Conservation (phyloP, 1,140 invertebrate genomes). For the Sarcophaga peregrina region DNA sequence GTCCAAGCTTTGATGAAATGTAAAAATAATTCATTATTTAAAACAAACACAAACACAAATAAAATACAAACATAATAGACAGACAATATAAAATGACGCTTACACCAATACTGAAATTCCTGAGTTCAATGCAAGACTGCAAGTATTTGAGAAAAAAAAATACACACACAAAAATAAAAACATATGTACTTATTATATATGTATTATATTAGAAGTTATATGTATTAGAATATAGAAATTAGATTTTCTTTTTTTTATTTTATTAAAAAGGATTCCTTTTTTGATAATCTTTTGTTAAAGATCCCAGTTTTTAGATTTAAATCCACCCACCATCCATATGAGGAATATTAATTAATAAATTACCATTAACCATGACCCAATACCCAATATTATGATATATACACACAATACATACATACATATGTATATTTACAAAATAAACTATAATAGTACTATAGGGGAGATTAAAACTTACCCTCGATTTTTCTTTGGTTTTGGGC, state of each 20-base stretch:
- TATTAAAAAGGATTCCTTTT: too few species aligned
- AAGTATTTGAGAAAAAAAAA: conserved; percentile 51
- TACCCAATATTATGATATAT: background rate
- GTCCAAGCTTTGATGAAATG: too few species aligned
- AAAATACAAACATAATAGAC: conserved; percentile 16
- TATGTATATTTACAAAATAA: background rate
- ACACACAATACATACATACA: conserved; percentile 2
- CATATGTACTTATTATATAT: too few species aligned
- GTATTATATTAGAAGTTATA: background rate
- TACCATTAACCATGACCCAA: conserved; percentile 7
- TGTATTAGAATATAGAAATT: background rate
- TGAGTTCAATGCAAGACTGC: conserved; percentile 69
- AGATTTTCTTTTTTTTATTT: too few species aligned
- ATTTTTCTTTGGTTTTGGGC: conserved; percentile 76
- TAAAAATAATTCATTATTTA: too few species aligned
- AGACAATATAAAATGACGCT: conserved; percentile 53
- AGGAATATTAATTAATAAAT: background rate
- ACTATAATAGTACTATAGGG: background rate
- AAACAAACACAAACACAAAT: conserved; percentile 51
- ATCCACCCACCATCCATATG: background rate
- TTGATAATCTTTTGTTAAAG: too few species aligned
- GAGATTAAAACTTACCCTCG: conserved; percentile 71
- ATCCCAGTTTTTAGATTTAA: too few species aligned
- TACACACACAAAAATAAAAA: background rate
- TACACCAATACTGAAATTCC: conserved; percentile 68